Base-by-base conservation (phyloP, 2,888 invertebrate species). In the Spodoptera exigua region DNA sequence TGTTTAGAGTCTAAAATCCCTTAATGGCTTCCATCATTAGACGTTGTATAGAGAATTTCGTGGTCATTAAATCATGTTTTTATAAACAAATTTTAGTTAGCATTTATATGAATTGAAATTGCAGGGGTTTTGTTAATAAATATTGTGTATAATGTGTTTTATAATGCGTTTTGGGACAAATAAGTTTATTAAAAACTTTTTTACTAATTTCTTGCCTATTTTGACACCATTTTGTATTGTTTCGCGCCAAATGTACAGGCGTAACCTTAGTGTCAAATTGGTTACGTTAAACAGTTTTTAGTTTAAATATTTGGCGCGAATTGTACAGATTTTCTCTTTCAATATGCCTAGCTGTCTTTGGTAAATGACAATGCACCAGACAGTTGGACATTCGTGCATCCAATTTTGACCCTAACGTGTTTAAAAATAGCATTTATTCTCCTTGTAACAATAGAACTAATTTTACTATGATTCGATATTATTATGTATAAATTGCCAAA, bases 81-180 rank as follows among this genome's bases (percentile, higher is more conserved):
- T 58, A 55, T 49, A 35, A 54, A 47, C 73, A 68, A 59, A 74
- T 63, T 74, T 74, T 74, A 71, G 74, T 74, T 74, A 63, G 70
- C 55, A 46, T 59, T 43, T 72, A 51, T 57, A 56, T 53, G 53
- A 64, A 58, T 70, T 57, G 57, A 55, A 54, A 70, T 60, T 74
- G 59, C 35, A 48, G 60, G 54, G 54, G 58, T 46, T 70, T 74
- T 59, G 48, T 69, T 72, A 44, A 11, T 70, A 49, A 41, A 35
- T 53, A 43, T 49, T 44, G n/a, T 12, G 11, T 41, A 12, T 16
- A 1, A 3, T 36, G 32, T 27, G 14, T 32, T 62, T n/a, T 36
- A 35, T 34, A n/a, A 35, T 62, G 14, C 21, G 17, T 48, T 43
- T 45, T 51, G 18, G 27, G 14, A 48, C 18, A 40, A 11, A 4